These are phyloP conservation scores for Seira ritae DNA, from an alignment of 2,888 invertebrate species.

Conservation along the genomic window DNA sequence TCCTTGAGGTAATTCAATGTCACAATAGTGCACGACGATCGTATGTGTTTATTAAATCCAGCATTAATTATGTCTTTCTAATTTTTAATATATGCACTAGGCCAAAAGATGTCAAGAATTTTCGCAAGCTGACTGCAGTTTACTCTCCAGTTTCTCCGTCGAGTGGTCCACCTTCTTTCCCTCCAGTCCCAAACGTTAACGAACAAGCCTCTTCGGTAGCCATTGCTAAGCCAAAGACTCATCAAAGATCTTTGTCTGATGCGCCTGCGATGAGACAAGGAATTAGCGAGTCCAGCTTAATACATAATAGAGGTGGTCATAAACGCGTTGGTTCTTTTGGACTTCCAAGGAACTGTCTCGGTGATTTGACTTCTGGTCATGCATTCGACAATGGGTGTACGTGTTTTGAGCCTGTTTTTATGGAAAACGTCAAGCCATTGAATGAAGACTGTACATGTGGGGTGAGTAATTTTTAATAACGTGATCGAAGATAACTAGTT, in stretches of 20 bases:
- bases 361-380: conserved; percentile 94
- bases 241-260: conserved; percentile 85
- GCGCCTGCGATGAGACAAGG: conserved; percentile 84
- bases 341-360: conserved; percentile 78
- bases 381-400: conserved; percentile 98
- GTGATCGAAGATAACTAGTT: too few relatives aligned
- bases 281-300: conserved; percentile 67
- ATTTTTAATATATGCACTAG: conserved; percentile 54
- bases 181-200: conserved; percentile 60
- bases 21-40: too few relatives aligned
- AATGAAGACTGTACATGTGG: conserved; percentile 87
- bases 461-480: conserved; percentile 77
- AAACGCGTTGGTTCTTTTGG: conserved; percentile 72
- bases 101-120: conserved; percentile 71
- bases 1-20: conserved; percentile 77
- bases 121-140: conserved; percentile 68
- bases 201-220: conserved; percentile 15
- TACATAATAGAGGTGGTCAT: conserved; percentile 63
- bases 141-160: conserved; percentile 68
- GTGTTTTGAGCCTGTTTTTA: conserved; percentile 89
- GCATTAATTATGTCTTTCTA: too few relatives aligned
- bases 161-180: conserved; percentile 72
- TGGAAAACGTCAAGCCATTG: conserved; percentile 83
- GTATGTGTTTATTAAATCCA: too few relatives aligned
- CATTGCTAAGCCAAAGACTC: conserved; percentile 79